Evolutionary conservation across 2,888 invertebrate genomes (phyloP), one percentile per base, ranked within the genome.

Genomic region (Leptopilina drosophilae): DNA sequence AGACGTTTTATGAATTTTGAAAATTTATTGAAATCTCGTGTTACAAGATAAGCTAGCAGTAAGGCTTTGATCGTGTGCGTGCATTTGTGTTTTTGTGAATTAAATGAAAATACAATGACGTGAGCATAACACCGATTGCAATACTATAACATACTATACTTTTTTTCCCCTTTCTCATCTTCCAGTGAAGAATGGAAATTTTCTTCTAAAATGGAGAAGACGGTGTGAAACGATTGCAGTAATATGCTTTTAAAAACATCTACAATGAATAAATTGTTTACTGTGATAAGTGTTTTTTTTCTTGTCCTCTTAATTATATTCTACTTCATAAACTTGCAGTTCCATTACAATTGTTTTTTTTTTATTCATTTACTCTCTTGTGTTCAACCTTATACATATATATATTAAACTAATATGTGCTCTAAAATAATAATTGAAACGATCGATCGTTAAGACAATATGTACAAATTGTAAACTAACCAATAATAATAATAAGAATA

Each of bases 41-140:
- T 89, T 89, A 89, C 90, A 89, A 88, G 84, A 86, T 87, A 88
- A 90, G 88, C 87, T 89, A 88, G 86, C 86, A 87, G 87, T 89
- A 87, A 88, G 87, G 88, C 87, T 87, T 87, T 84, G 84, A 87
- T 87, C 87, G 88, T 86, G 87, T 86, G 87, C 85, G 88, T 88
- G 87, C 86, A 84, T 84, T 86, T 85, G 69, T 82, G 81, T 84
- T 82, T 20, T 81, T 80, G 65, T 78, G 80, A 83, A 59, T 80
- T 69, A 64, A 20, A 64, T 73, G 65, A 53, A 64, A 20, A 15
- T 33, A 33, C 5, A 33, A 42, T 42, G 42, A 42, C 40, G 53
- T 64, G 65, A 65, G 76, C 49, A 66, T 53, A 65, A 79, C 78
- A 75, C 49, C 59, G 15, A 67, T n/a, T 66, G 56, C 59, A 67